phyloP scores from a whole-genome alignment of 2,888 invertebrate genomes.

The Hylaea fasciaria region DNA sequence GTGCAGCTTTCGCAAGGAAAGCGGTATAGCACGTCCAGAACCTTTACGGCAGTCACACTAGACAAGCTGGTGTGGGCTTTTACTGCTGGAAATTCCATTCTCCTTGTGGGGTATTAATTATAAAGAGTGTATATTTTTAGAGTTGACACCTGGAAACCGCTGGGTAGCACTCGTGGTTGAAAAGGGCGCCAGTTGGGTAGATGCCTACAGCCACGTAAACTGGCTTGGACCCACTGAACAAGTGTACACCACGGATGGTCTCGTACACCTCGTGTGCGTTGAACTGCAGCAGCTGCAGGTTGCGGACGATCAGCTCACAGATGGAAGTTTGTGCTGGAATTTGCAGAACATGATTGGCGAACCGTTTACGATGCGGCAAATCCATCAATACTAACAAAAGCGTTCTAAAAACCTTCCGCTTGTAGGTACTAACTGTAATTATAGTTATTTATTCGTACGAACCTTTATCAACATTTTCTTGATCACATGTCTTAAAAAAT shows the following conservation, averaged over 20 bases:
- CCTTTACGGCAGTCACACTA: no score
- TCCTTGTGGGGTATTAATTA: no score
- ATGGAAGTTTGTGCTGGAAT: constrained; percentile 70
- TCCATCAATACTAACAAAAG: no score
- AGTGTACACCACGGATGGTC: constrained; percentile 82
- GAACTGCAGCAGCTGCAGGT: constrained; percentile 92
- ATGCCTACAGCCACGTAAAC: constrained; percentile 88
- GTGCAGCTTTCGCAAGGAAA: no score
- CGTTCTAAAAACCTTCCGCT: no score
- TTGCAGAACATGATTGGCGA: neutral
- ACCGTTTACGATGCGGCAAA: no score
- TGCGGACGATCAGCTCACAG: constrained; percentile 87
- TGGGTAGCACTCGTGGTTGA: constrained; percentile 94
- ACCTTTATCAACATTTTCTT: constrained; percentile 60
- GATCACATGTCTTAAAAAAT: constrained; percentile 83
- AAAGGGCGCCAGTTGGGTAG: constrained; percentile 90
- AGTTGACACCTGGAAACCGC: constrained; percentile 87
- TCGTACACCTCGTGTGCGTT: constrained; percentile 94
- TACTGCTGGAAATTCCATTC: no score
- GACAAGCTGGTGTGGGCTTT: no score
- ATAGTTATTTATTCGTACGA: no score
- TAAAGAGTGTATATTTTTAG: no score
- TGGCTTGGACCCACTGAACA: constrained; percentile 81
- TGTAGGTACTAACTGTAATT: no score
- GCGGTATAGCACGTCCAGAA: no score